Evolutionary conservation across 2,797 vertebrate genomes (phyloP).

Genomic region (Tragelaphus oryx): DNA sequence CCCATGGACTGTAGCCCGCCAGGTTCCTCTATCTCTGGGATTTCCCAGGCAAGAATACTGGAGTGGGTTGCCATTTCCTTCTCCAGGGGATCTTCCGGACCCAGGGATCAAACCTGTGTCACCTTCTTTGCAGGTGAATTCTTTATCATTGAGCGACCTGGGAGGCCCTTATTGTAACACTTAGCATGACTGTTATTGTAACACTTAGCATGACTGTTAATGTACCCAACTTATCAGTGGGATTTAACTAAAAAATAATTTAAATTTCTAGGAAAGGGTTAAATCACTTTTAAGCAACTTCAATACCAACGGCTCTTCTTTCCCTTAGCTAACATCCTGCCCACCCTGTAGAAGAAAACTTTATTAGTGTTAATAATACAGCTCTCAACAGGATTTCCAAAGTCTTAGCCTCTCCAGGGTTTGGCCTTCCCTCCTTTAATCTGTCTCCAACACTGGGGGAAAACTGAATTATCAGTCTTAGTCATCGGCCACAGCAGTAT

Average conservation of each 20-base stretch:
- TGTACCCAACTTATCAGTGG: neutral
- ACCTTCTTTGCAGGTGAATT: neutral
- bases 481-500: conserved; percentile 60
- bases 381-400: neutral
- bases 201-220: neutral
- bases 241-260: neutral
- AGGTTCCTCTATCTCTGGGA: neutral
- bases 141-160: neutral
- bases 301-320: neutral
- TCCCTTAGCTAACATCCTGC: neutral
- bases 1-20: neutral
- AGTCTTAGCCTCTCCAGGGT: conserved; percentile 24
- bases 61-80: neutral
- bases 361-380: neutral
- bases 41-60: neutral
- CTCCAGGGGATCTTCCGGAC: neutral
- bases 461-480: conserved; percentile 59
- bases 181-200: neutral
- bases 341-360: neutral
- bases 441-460: conserved; percentile 48
- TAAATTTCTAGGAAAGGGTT: neutral
- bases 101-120: neutral
- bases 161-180: neutral
- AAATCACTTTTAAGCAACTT: neutral
- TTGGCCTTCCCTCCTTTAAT: conserved; percentile 38